Evolutionary conservation across 2,888 invertebrate genomes (phyloP).

Genomic region (Imbricaverruca yamaguchii): DNA sequence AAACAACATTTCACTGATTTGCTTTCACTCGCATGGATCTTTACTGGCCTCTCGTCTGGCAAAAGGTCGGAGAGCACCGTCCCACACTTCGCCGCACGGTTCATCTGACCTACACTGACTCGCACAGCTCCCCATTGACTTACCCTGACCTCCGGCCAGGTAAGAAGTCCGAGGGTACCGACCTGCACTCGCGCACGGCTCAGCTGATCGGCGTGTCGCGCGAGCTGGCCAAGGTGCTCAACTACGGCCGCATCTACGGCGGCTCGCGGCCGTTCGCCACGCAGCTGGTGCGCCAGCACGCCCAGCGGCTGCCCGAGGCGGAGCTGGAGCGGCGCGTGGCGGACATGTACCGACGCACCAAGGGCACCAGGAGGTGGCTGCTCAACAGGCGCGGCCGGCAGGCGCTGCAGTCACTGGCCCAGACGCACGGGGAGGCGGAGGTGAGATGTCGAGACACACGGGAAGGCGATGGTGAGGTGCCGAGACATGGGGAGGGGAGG

Average conservation of each 20-base stretch:
- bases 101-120: no score
- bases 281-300: slow-evolving; percentile 79
- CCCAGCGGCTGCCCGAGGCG: slow-evolving; percentile 66
- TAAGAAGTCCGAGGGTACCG: slow-evolving; percentile 73
- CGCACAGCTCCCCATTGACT: no score
- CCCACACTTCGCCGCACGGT: no score
- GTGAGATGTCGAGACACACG: no score
- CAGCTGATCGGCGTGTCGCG: slow-evolving; percentile 76
- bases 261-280: slow-evolving; percentile 90
- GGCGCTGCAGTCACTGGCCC: neutral
- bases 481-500: no score
- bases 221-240: slow-evolving; percentile 90
- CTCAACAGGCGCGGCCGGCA: slow-evolving; percentile 25
- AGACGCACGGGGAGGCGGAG: neutral
- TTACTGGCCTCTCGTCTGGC: no score
- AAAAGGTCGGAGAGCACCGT: no score
- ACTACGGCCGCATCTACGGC: slow-evolving; percentile 95
- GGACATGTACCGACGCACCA: slow-evolving; percentile 85
- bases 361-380: slow-evolving; percentile 48
- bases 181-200: slow-evolving; percentile 94
- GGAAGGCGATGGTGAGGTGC: no score
- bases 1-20: no score
- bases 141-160: slow-evolving; percentile 46
- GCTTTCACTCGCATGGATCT: no score
- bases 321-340: slow-evolving; percentile 75